Conservation (phyloP, 2,797 vertebrate species). For the Spinus olivaceus region DNA sequence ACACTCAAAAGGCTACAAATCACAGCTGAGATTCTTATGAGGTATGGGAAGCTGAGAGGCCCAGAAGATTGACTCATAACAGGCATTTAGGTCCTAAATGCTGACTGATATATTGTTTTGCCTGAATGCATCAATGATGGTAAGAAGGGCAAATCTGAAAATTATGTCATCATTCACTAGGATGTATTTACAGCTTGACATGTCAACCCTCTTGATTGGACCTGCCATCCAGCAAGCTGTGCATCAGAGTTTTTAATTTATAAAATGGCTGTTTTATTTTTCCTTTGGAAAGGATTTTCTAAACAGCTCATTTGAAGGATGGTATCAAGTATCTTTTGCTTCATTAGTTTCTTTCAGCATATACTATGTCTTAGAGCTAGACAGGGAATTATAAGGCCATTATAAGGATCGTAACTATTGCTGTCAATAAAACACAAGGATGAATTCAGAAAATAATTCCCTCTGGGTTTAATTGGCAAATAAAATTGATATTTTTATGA, state of each 20-base stretch:
- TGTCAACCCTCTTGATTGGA: slow-evolving; percentile 1
- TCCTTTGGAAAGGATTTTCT: slow-evolving; percentile 28
- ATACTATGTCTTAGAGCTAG: slow-evolving; percentile 29
- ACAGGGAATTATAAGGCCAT: slow-evolving; percentile 36
- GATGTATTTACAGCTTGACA: slow-evolving; percentile 16
- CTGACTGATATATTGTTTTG: slow-evolving; percentile 36
- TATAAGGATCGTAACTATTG: slow-evolving; percentile 13
- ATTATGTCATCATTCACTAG: slow-evolving; percentile 41
- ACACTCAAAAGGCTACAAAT: slow-evolving; percentile 22
- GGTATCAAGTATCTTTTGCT: slow-evolving; percentile 6
- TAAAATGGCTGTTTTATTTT: slow-evolving; percentile 50
- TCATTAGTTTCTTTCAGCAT: slow-evolving; percentile 43
- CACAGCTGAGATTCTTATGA: not conserved
- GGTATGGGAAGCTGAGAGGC: not conserved
- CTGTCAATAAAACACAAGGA: slow-evolving; percentile 41
- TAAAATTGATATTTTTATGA: not conserved
- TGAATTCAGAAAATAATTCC: slow-evolving; percentile 27
- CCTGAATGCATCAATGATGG: slow-evolving; percentile 27
- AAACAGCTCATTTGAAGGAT: slow-evolving; percentile 47
- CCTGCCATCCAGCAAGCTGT: not conserved
- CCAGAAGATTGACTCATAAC: slow-evolving; percentile 5
- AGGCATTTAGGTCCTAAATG: slow-evolving; percentile 20
- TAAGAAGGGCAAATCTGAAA: slow-evolving; percentile 45
- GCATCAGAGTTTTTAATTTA: slow-evolving; percentile 26
- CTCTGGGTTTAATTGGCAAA: not conserved